phyloP scores from a whole-genome alignment of 2,113 vertebrate genomes.

The Chaetodon trifascialis region DNA sequence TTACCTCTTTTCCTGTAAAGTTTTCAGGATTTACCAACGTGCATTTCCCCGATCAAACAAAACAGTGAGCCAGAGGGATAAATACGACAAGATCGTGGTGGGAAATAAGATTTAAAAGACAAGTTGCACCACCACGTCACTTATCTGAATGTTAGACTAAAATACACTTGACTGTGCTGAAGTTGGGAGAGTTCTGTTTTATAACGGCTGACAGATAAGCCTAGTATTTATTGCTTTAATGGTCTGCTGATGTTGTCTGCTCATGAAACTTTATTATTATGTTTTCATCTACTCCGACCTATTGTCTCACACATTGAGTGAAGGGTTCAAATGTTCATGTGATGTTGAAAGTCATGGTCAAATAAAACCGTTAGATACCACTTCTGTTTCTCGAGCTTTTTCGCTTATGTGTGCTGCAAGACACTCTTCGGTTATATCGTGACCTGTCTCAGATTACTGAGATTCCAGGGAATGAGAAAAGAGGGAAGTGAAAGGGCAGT shows the following conservation, averaged over 20 bases:
- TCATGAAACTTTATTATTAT: slow-evolving; percentile 17
- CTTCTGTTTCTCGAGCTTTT: neutral
- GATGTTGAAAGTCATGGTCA: neutral
- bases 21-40: slow-evolving; percentile 28
- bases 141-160: slow-evolving; percentile 1
- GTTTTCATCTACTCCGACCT: neutral
- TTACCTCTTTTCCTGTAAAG: slow-evolving; percentile 55
- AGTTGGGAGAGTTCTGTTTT: slow-evolving; percentile 11
- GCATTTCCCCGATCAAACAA: slow-evolving; percentile 15
- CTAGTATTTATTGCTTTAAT: slow-evolving; percentile 44
- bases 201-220: slow-evolving; percentile 41
- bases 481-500: slow-evolving; percentile 38
- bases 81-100: slow-evolving; percentile 24
- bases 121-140: neutral
- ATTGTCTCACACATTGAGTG: neutral
- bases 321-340: neutral
- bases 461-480: slow-evolving; percentile 23
- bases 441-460: slow-evolving; percentile 1
- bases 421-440: neutral
- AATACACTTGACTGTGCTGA: neutral
- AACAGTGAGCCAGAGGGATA: neutral
- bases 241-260: slow-evolving; percentile 10
- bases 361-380: neutral
- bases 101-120: slow-evolving; percentile 1
- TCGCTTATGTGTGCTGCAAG: neutral